Base-by-base conservation (phyloP, 2,888 invertebrate genomes). In the Dryococelus australis region DNA sequence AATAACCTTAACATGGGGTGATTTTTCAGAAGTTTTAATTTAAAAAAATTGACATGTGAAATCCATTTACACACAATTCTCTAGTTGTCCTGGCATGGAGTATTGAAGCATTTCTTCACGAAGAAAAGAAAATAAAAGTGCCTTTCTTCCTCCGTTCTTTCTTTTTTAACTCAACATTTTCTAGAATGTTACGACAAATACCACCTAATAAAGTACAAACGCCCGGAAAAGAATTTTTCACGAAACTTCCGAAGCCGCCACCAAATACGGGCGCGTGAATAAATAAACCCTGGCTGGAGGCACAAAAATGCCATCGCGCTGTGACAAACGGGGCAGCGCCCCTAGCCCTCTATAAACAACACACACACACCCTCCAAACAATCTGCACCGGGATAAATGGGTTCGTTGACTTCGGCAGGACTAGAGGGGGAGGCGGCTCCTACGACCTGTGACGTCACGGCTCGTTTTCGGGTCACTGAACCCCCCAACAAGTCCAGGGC, bases 351-450 rank as follows among this genome's bases (percentile, higher is more conserved):
- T 65, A 65, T 65, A 65, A 53, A 85, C n/a, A 85, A 83, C 35
- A 35, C 35, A 35, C 35, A 35, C 83, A 83, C 83, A 83, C 83
- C 83, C 83, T 83, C 43, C 83, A 43, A 83, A 83, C 28, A 27
- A 35, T 87, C 87, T 87, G 28, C 10, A 87, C n/a, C 35, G 35
- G 85, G 86, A 86, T 85, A 87, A 86, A 87, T 87, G 87, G 86
- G 87, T 87, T 87, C 87, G 83, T 87, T 87, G 87, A 87, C 87
- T 86, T n/a, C 51, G 85, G 79, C 43, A 87, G 79, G 84, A 80
- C 87, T 85, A 88, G 88, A 87, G 87, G 88, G 65, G 88, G 89
- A 87, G 88, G 89, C 88, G 87, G 88, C 87, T 89, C 89, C 89
- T 88, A 89, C 89, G 89, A 88, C 89, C 85, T 85, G 85, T 88